phyloP scores from a whole-genome alignment of 2,797 vertebrate species.

The Chaetophractus vellerosus region DNA sequence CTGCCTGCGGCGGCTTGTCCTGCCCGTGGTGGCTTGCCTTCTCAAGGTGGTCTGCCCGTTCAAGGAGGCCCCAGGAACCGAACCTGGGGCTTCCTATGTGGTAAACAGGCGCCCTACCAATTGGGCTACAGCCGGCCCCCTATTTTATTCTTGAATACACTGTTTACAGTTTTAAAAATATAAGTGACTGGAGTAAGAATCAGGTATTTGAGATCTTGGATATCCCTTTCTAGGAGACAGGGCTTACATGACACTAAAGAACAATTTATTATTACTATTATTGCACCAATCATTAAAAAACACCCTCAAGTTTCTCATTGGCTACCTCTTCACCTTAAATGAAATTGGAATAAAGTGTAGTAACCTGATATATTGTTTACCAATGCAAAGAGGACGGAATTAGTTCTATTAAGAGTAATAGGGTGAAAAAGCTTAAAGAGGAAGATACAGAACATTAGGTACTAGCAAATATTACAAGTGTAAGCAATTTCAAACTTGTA shows the following conservation, averaged over 20 bases:
- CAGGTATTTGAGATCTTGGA: background rate
- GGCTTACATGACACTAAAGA: background rate
- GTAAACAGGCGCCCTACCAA: too few relatives aligned
- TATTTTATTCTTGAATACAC: background rate
- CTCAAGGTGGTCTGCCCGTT: too few relatives aligned
- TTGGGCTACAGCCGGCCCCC: too few relatives aligned
- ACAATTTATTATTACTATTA: background rate
- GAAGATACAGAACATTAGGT: background rate
- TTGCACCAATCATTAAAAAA: background rate
- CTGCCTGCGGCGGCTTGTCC: too few relatives aligned
- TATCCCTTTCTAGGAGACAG: background rate
- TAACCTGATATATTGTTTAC: slow-evolving; percentile 2
- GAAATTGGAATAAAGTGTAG: background rate
- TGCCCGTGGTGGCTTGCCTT: too few relatives aligned
- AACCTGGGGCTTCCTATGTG: too few relatives aligned
- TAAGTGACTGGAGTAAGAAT: background rate
- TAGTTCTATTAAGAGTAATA: slow-evolving; percentile 65
- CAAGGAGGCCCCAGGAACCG: too few relatives aligned
- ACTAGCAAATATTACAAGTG: background rate
- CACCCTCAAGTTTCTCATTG: background rate
- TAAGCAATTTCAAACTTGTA: background rate
- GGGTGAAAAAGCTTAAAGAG: background rate
- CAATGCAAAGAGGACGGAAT: slow-evolving; percentile 41
- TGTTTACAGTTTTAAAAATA: background rate
- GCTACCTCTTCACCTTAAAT: slow-evolving; percentile 4